Percentiles rank a stretch among this genome's conserved stretches.
Conservation (phyloP, 2,113 vertebrate species). For the Salvelinus namaycush region DNA sequence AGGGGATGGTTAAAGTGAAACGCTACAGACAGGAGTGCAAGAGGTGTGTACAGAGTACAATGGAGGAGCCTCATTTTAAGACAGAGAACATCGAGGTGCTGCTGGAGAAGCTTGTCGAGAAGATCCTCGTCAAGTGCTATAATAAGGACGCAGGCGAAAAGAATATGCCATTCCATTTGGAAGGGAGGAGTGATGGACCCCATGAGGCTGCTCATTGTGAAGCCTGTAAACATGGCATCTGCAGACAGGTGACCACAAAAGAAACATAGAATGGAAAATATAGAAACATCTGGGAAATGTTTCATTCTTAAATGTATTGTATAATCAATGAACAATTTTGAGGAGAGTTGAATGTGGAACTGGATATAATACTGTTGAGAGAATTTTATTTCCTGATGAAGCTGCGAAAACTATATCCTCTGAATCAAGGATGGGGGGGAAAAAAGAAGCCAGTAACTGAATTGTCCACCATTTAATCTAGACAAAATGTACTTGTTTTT, state of each 20-base stretch:
- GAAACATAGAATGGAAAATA: no score
- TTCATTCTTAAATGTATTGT: no score
- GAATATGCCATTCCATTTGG: neutral
- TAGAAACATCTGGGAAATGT: no score
- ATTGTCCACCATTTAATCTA: no score
- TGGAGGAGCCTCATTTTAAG: slow-evolving; percentile 67
- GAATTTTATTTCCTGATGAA: no score
- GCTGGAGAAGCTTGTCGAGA: slow-evolving; percentile 77
- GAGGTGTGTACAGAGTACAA: slow-evolving; percentile 1
- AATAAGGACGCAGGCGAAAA: slow-evolving; percentile 5
- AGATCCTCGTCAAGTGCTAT: slow-evolving; percentile 79
- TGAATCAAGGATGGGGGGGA: no score
- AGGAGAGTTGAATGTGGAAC: no score
- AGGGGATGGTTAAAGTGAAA: slow-evolving; percentile 58
- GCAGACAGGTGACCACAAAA: slow-evolving; percentile 9
- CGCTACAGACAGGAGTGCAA: slow-evolving; percentile 75
- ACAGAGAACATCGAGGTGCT: slow-evolving; percentile 69
- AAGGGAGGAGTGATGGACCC: slow-evolving; percentile 45
- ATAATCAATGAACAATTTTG: no score
- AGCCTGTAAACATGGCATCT: slow-evolving; percentile 71
- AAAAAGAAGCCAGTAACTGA: no score
- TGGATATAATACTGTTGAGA: no score
- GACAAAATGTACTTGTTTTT: no score
- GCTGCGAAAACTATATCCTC: no score
- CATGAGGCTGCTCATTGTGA: slow-evolving; percentile 77